phyloP scores from a whole-genome alignment of 2,113 vertebrate genomes.

The Sturnus vulgaris region DNA sequence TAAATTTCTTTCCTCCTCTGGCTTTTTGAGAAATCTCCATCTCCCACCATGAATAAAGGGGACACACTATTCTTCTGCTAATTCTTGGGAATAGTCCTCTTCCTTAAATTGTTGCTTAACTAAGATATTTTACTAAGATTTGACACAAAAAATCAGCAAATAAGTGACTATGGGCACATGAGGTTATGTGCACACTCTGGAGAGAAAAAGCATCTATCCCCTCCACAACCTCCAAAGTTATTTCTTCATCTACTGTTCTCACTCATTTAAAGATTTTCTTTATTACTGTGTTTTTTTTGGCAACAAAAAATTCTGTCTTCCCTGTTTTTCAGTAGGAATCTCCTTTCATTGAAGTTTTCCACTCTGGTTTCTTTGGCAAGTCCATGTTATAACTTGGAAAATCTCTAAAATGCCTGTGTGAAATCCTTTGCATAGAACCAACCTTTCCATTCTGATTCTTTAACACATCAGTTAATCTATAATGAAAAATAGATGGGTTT shows the following conservation, averaged over 20 bases:
- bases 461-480: background rate
- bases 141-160: background rate
- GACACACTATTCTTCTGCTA: background rate
- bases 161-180: background rate
- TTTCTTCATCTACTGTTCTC: background rate
- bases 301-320: rapidly evolving
- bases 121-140: background rate
- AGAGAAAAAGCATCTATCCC: rapidly evolving
- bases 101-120: background rate
- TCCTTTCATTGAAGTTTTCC: background rate
- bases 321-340: background rate
- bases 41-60: background rate
- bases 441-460: background rate
- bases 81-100: background rate
- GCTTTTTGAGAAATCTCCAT: background rate
- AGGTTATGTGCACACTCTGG: background rate
- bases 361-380: background rate
- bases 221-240: background rate
- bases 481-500: background rate
- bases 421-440: background rate
- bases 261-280: background rate
- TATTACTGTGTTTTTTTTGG: too few species aligned
- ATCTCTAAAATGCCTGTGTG: background rate
- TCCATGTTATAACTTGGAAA: background rate
- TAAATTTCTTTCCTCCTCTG: background rate